Base-by-base conservation (phyloP, 1,140 invertebrate genomes). In the Colletes gigas region DNA sequence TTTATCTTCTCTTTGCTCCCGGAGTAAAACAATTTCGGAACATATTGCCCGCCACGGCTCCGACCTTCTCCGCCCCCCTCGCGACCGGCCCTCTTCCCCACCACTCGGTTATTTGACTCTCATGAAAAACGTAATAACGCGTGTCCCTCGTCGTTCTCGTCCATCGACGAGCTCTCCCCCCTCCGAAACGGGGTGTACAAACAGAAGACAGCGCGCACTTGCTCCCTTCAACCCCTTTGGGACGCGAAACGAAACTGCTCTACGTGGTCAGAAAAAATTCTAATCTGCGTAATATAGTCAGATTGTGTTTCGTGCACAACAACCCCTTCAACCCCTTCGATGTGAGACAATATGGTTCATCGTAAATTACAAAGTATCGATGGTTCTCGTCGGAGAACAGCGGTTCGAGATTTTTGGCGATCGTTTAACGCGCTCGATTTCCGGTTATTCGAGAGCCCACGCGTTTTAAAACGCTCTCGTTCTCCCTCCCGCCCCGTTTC, bases 21-120 rank as follows among this genome's bases (percentile, higher is more conserved):
- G 68, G 85, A 85, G 88, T 90, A 89, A 90, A 90, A 90, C 89
- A 89, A 89, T 90, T 90, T 90, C 86, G 81, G 82, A 89, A 90
- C 89, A 89, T 90, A 90, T 89, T 89, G 89, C 87, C 82, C 85
- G 79, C 83, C 76, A 78, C 83, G 69, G 65, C 55, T 82, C 59
- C 71, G 50, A 39, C 21, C 74, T 74, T n/a, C 30, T 47, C 50
- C 17, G 2, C 41, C 41, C 30, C 52, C 41, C 21, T n/a, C 14
- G 19, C 14, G 5, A 30, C 55, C 52, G 5, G 10, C 17, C 50
- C 47, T n/a, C 70, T 19, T 41, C 60, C 12, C 50, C 39, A 39
- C 2, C 30, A 57, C 60, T 19, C 60, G 66, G 63, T 76, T 87
- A 75, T 83, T 83, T 67, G 63, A 78, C 78, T 83, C 82, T 81